Base-by-base conservation (phyloP, 2,113 vertebrate genomes). In the Thryonomys swinderianus region DNA sequence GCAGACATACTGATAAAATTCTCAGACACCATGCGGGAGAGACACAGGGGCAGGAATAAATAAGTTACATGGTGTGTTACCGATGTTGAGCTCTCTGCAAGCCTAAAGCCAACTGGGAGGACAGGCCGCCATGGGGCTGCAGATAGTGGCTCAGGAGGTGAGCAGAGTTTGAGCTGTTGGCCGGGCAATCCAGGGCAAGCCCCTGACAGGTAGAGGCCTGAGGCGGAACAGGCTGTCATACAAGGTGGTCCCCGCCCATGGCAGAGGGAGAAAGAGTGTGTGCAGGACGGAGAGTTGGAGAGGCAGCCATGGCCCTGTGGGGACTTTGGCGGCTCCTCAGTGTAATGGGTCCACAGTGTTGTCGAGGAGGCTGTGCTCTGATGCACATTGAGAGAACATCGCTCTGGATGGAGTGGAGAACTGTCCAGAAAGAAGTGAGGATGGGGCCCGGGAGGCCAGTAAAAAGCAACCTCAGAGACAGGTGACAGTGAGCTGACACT, bases 161-260 rank as follows among this genome's bases (percentile, higher is more conserved):
- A 89, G 55, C 30, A 17, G 48, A 51, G 48, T 5, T 11, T 7
- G 5, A 20, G 40, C 17, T 30, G 1, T 0, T 18, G 23, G 13
- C 59, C 51, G 11, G 59, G 66, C 23, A 5, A 27, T 34, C 61
- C 73, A 61, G 40, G 17, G 27, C 20, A 30, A 2, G 5, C 2
- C 5, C 14, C 1, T 0, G 11, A 17, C 8, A 0, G 0, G 27
- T 6, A 23, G 10, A 42, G 25, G 42, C 71, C 20, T 3, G 0
- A 7, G 21, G 53, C 1, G 2, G 32, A 2, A 2, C 1, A 40
- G 11, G 32, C 3, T 48, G 61, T 55, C 0, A 0, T 1, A 8
- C 37, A 13, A 20, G 30, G 25, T 57, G 76, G 34, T 45, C 51
- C 3, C 10, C 10, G n/a, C 62, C 51, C 12, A 20, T 9, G 5